Evolutionary conservation across 2,888 invertebrate genomes (phyloP).

Genomic region (Tillus elongatus): DNA sequence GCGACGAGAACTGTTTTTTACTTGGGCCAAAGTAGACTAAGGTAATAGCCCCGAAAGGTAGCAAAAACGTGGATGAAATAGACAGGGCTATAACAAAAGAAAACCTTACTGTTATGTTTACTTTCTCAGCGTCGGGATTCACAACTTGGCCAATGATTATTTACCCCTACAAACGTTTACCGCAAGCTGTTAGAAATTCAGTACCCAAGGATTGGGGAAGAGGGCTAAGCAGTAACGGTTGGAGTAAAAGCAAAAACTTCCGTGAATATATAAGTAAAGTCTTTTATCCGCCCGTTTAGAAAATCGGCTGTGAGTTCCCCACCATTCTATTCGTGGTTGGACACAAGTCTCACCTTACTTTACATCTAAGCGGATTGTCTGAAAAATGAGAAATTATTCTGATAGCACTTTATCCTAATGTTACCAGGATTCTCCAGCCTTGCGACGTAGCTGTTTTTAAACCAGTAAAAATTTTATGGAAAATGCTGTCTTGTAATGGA

Average conservation of each 20-base stretch:
- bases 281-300: conserved; percentile 32
- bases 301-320: conserved; percentile 25
- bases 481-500: conserved; percentile 26
- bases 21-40: conserved; percentile 29
- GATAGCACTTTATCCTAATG: conserved; percentile 22
- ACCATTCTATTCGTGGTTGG: conserved; percentile 36
- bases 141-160: conserved; percentile 32
- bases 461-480: conserved; percentile 20
- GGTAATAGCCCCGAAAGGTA: conserved; percentile 19
- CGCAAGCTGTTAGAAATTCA: conserved; percentile 27
- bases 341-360: conserved; percentile 17
- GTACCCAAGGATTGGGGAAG: conserved; percentile 35
- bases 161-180: conserved; percentile 33
- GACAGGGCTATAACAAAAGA: conserved; percentile 27
- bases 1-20: conserved; percentile 32
- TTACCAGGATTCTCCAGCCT: conserved; percentile 25
- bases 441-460: conserved; percentile 23
- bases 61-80: conserved; percentile 27
- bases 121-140: conserved; percentile 29
- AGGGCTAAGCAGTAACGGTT: conserved; percentile 34
- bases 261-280: conserved; percentile 32
- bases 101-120: conserved; percentile 32
- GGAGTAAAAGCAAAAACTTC: conserved; percentile 38
- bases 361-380: conserved; percentile 17
- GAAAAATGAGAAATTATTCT: conserved; percentile 18